These are phyloP conservation scores for Pilophorus perplexus DNA, from an alignment of 2,888 invertebrate species.

Conservation along the genomic window DNA sequence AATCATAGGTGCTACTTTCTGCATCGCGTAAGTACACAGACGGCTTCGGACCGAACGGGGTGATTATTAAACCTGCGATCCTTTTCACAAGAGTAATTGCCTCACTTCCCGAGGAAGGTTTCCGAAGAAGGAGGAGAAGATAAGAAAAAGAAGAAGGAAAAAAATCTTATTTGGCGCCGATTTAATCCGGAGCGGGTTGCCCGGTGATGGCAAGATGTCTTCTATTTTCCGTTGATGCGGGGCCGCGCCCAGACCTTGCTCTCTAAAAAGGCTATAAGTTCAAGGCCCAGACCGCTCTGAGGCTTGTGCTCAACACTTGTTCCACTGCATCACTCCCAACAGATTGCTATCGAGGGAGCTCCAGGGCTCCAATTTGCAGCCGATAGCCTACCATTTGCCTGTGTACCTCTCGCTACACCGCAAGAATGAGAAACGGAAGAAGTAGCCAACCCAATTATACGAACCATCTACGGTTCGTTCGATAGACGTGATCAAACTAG, in stretches of 20 bases:
- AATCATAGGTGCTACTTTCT: not conserved
- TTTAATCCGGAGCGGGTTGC: conserved; percentile 30
- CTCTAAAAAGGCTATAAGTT: conserved; percentile 41
- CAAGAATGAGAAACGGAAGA: conserved; percentile 3
- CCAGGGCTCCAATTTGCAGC: not conserved
- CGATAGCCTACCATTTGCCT: conserved; percentile 14
- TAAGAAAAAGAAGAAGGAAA: not conserved
- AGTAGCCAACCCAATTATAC: too few species aligned
- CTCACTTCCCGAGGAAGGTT: not conserved
- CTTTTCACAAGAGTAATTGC: conserved; percentile 5
- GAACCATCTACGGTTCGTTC: too few species aligned
- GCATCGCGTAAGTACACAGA: not conserved
- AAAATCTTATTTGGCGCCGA: conserved; percentile 35
- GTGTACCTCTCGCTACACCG: not conserved
- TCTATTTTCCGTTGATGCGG: conserved; percentile 33
- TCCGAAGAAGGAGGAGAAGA: not conserved
- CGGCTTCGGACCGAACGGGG: not conserved
- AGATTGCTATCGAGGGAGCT: conserved; percentile 14
- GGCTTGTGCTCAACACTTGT: conserved; percentile 36
- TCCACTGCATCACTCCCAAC: conserved; percentile 22
- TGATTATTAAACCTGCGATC: conserved; percentile 6
- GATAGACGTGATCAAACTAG: too few species aligned
- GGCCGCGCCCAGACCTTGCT: conserved; percentile 40
- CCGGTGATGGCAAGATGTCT: conserved; percentile 32
- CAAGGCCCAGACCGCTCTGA: conserved; percentile 33